These are phyloP conservation scores for Chaetura pelagica DNA, from an alignment of 2,113 vertebrate genomes.

Conservation along the genomic window DNA sequence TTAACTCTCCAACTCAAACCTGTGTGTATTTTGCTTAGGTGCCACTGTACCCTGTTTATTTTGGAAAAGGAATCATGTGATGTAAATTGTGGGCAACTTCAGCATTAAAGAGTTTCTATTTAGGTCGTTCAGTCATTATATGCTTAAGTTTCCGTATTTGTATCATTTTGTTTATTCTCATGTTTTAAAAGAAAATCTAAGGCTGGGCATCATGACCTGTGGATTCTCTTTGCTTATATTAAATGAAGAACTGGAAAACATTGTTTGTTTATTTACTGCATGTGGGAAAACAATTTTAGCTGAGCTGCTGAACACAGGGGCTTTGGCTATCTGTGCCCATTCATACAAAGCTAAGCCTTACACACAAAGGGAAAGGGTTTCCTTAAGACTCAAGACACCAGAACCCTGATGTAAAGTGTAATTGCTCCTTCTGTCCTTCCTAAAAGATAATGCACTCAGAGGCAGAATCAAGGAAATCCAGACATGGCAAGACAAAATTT, in stretches of 20 bases:
- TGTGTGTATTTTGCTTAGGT: not conserved
- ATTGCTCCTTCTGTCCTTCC: not conserved
- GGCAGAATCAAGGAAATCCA: not conserved
- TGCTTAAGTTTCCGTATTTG: not conserved
- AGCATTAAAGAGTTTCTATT: not conserved
- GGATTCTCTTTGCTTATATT: not conserved
- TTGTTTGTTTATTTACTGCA: not conserved
- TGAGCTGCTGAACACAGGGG: not conserved
- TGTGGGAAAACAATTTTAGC: not conserved
- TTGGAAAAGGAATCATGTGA: not conserved
- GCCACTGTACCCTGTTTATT: not conserved
- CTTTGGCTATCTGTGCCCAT: not conserved
- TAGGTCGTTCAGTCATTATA: not conserved
- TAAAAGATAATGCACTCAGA: not conserved
- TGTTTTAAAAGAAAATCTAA: not conserved
- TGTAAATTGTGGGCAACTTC: not conserved
- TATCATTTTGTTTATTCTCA: not conserved
- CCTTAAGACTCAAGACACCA: not conserved
- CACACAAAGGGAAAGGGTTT: not conserved
- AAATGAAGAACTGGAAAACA: not conserved
- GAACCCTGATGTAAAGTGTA: not conserved
- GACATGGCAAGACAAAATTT: not conserved
- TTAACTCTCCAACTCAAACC: not conserved
- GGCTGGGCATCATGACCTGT: not conserved
- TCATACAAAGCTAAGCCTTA: not conserved